Conservation (phyloP, 1,140 invertebrate genomes). For the Brachionus manjavacas region DNA sequence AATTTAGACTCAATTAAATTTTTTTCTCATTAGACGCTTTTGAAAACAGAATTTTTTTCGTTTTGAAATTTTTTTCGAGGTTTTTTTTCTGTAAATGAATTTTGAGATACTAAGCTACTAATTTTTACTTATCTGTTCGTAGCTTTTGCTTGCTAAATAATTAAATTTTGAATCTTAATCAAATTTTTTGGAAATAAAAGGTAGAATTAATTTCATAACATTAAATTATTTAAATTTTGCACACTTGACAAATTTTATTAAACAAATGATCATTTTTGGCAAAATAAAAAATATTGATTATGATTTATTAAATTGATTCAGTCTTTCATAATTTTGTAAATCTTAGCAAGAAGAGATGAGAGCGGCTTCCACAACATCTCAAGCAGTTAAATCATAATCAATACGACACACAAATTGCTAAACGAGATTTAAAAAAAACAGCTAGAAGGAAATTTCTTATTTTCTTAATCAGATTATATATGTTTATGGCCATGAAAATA, state of each 20-base stretch:
- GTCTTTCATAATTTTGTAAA: neutral
- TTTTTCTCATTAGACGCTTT: neutral
- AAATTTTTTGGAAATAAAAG: neutral
- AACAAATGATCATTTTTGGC: neutral
- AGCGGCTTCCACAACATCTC: neutral
- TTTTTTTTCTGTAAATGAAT: neutral
- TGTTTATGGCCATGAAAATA: neutral
- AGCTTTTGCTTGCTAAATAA: neutral
- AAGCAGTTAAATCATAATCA: neutral
- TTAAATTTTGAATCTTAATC: neutral
- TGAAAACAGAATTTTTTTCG: neutral
- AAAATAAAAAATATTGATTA: neutral
- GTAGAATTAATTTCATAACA: neutral
- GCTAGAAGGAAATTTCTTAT: neutral
- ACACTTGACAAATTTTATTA: too few species aligned
- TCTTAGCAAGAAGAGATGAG: neutral
- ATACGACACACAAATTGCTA: neutral
- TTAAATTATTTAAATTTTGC: too few species aligned
- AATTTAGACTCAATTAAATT: neutral
- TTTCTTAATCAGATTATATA: neutral
- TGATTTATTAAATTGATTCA: neutral
- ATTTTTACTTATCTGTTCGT: neutral
- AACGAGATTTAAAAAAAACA: neutral
- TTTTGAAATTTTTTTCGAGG: neutral
- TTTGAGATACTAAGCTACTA: neutral